phyloP scores from a whole-genome alignment of 2,113 vertebrate species.

The Arenaria interpres region DNA sequence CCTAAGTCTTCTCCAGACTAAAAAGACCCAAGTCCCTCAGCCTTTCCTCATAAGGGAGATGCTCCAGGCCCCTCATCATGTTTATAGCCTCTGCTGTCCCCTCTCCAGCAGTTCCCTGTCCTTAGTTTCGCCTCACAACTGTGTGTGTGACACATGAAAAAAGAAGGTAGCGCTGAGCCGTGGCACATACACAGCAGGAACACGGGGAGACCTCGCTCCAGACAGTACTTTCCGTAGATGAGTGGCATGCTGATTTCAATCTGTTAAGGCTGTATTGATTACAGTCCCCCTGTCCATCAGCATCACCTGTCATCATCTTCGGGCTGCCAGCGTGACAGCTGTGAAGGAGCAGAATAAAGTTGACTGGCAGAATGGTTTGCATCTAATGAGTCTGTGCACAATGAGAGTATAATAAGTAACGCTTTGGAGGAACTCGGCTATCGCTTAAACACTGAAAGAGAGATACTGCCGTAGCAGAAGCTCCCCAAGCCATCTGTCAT shows the following conservation, averaged over 20 bases:
- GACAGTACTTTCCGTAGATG: background rate
- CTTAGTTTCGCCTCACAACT: background rate
- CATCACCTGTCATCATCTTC: conserved; percentile 30
- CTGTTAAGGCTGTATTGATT: background rate
- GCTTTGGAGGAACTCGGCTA: conserved; percentile 48
- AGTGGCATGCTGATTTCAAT: conserved; percentile 12
- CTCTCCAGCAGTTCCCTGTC: too few relatives aligned
- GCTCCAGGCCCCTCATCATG: too few relatives aligned
- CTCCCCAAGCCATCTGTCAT: conserved; percentile 68
- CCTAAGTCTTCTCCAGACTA: too few relatives aligned
- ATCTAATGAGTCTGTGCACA: conserved; percentile 67
- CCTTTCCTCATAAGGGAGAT: too few relatives aligned
- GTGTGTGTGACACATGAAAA: rapidly evolving
- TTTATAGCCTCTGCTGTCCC: too few relatives aligned
- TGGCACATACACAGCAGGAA: background rate
- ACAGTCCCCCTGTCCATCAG: conserved; percentile 18
- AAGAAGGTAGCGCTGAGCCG: background rate
- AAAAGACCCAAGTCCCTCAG: too few relatives aligned
- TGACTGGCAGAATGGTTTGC: conserved; percentile 70
- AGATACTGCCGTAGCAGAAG: conserved; percentile 34
- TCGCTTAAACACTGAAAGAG: conserved; percentile 27
- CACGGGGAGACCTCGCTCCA: background rate
- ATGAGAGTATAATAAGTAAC: conserved; percentile 19
- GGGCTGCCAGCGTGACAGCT: conserved; percentile 58
- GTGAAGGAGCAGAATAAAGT: conserved; percentile 30